Evolutionary conservation across 2,797 vertebrate genomes (phyloP), one percentile per base, ranked within the genome.

Genomic region (Channa striata): DNA sequence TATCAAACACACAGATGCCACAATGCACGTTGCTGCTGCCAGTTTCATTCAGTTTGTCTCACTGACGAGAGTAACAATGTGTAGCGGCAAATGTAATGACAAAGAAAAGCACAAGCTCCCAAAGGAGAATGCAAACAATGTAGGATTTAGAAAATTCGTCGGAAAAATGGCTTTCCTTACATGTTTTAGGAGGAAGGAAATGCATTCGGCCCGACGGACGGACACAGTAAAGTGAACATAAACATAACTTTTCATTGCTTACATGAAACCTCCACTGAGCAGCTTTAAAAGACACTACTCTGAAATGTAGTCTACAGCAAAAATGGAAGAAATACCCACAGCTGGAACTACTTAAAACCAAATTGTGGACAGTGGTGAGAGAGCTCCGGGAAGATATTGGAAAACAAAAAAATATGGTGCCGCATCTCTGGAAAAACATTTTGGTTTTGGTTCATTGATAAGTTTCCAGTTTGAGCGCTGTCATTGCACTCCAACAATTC

Each of bases 311-410:
- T 21, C 52, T 54, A 68, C 49, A 56, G 25, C 23, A 76, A 36
- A 68, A 77, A 71, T 39, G n/a, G 14, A 54, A 11, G 8, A 44
- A 46, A 14, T 33, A 19, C 61, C 53, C 48, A 39, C 56, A 77
- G 53, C 46, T 79, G 80, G 68, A 70, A 69, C 59, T 67, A 67
- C 78, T 68, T 75, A 71, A 78, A 57, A 72, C 52, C 44, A 72
- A 25, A 58, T 61, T 53, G 47, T 59, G 71, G 62, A 82, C 75
- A 74, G 59, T 53, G 42, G 47, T 67, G 66, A 57, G 54, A 62
- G 54, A 68, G 19, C 51, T 68, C 52, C 10, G 13, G 48, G 63
- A 68, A 74, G 50, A 67, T 42, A 11, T 46, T 68, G 69, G 69
- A 77, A 66, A 76, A 75, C 54, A 30, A 64, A 59, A 72, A 61